phyloP scores from a whole-genome alignment of 1,140 invertebrate genomes.

The Heliconius congener region DNA sequence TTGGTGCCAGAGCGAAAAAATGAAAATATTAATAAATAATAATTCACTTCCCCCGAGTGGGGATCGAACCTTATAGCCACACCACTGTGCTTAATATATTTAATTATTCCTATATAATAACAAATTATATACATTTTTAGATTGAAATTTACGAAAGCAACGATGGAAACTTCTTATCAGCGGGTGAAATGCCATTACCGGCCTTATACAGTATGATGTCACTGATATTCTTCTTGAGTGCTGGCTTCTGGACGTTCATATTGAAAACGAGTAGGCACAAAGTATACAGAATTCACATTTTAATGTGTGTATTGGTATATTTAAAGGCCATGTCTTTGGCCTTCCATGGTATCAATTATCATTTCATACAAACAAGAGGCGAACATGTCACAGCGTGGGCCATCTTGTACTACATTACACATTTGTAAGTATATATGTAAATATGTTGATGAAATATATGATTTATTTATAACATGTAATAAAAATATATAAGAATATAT shows the following conservation, averaged over 20 bases:
- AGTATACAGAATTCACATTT: slow-evolving; percentile 97
- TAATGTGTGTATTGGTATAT: slow-evolving; percentile 97
- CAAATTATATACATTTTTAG: slow-evolving; percentile 74
- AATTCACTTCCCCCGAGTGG: too few species aligned
- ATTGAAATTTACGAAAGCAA: slow-evolving; percentile 93
- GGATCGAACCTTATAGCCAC: too few species aligned
- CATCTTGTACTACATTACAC: slow-evolving; percentile 97
- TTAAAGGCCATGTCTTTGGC: slow-evolving; percentile 95
- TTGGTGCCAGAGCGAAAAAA: too few species aligned
- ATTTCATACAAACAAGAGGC: slow-evolving; percentile 97
- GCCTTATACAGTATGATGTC: slow-evolving; percentile 96
- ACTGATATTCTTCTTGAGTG: slow-evolving; percentile 93
- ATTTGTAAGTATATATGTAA: slow-evolving; percentile 86
- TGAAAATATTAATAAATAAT: too few species aligned
- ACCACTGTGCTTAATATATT: too few species aligned
- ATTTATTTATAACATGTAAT: too few species aligned
- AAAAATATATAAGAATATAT: too few species aligned
- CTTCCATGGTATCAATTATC: slow-evolving; percentile 98
- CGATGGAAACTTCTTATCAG: slow-evolving; percentile 94
- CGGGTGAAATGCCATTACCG: slow-evolving; percentile 97
- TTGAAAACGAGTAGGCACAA: slow-evolving; percentile 92
- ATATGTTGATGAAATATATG: background rate
- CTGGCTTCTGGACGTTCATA: slow-evolving; percentile 95
- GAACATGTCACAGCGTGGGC: slow-evolving; percentile 98
- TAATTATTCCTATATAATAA: background rate